Evolutionary conservation across 2,113 vertebrate species (phyloP).

Genomic region (Aldabrachelys gigantea): DNA sequence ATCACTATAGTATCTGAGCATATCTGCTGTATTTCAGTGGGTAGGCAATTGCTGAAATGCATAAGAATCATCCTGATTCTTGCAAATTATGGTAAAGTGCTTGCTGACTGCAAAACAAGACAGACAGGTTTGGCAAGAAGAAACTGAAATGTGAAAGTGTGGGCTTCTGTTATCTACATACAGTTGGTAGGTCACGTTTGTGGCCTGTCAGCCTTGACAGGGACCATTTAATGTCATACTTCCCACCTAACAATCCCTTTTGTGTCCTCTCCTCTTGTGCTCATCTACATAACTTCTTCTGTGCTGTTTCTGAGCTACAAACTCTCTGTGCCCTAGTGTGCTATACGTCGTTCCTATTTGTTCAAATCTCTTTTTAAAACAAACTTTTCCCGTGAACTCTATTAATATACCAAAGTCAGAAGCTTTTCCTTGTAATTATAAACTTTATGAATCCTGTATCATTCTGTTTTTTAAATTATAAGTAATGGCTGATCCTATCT

Average conservation of each 20-base stretch:
- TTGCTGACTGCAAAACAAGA: slow-evolving; percentile 26
- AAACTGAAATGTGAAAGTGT: neutral
- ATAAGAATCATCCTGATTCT: slow-evolving; percentile 12
- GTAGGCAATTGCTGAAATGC: slow-evolving; percentile 21
- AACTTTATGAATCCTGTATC: neutral
- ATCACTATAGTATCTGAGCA: slow-evolving; percentile 11
- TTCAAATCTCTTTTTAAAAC: neutral
- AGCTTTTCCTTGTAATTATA: neutral
- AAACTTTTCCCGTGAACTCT: slow-evolving; percentile 1
- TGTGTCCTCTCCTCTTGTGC: neutral
- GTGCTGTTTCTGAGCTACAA: neutral
- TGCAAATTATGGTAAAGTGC: slow-evolving; percentile 30
- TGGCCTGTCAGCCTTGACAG: slow-evolving; percentile 10
- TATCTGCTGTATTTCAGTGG: neutral
- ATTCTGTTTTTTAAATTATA: neutral
- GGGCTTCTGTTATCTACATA: neutral
- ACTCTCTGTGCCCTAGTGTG: neutral
- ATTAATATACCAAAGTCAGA: neutral
- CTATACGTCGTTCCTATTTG: neutral
- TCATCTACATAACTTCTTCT: neutral
- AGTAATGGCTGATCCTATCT: neutral
- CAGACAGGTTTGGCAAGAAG: slow-evolving; percentile 47
- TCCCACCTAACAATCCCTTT: neutral
- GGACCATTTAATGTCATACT: neutral
- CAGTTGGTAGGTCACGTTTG: slow-evolving; percentile 42